Conservation (phyloP, 2,113 vertebrate genomes). For the Lathamus discolor region DNA sequence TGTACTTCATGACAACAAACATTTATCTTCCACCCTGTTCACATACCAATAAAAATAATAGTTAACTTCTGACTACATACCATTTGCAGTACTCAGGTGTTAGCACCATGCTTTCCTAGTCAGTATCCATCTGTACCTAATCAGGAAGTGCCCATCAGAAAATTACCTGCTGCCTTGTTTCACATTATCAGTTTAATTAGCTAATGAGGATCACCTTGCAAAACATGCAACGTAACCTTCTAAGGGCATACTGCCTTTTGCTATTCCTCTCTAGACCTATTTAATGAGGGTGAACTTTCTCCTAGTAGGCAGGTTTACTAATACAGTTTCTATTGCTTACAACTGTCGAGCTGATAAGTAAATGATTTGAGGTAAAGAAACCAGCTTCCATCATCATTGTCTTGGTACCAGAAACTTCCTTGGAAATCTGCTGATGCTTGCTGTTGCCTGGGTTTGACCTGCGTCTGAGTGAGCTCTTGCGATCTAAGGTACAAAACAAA, state of each 20-base stretch:
- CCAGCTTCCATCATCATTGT: rapidly evolving
- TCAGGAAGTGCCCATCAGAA: neutral
- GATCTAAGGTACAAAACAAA: neutral
- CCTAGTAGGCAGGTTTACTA: neutral
- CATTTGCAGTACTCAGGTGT: neutral
- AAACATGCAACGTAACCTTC: rapidly evolving
- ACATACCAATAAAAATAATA: neutral
- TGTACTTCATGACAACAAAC: neutral
- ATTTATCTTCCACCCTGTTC: neutral
- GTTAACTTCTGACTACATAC: neutral
- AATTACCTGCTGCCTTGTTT: neutral
- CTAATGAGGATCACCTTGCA: neutral
- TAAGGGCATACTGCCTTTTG: rapidly evolving
- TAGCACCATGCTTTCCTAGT: no score
- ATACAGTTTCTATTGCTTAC: rapidly evolving
- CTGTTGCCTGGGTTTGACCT: neutral
- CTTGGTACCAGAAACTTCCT: neutral
- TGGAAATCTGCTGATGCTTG: neutral
- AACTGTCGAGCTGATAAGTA: neutral
- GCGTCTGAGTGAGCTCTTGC: rapidly evolving
- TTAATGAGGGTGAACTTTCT: rapidly evolving
- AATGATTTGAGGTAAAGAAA: rapidly evolving
- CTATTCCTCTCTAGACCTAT: rapidly evolving
- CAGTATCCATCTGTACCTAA: neutral
- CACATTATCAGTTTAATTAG: neutral